A percentile compares a stretch with the other conserved stretches of the same genome.
Conservation (phyloP, 2,888 invertebrate species). For the Lasioglossum oenotherae region DNA sequence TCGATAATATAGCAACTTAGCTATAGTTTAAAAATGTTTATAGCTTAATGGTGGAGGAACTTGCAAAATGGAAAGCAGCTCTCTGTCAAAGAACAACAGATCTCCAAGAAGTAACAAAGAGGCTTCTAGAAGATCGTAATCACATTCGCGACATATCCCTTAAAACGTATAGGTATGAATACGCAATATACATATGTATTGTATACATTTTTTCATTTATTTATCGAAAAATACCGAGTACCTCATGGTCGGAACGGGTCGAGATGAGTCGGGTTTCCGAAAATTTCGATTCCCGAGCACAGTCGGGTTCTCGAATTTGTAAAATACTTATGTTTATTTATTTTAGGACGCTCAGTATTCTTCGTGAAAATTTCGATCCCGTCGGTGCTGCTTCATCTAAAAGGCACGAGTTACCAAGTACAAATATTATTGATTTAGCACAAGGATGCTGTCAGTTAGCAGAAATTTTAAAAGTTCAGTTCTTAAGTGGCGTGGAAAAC, state of each 20-base stretch:
- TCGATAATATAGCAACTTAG: neutral
- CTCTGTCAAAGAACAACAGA: slow-evolving; percentile 90
- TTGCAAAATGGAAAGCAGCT: slow-evolving; percentile 94
- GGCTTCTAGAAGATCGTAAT: slow-evolving; percentile 89
- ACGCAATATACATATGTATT: neutral
- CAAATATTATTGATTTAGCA: slow-evolving; percentile 88
- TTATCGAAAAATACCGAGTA: neutral
- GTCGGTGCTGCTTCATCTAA: slow-evolving; percentile 84
- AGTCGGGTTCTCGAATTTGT: neutral
- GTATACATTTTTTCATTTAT: neutral
- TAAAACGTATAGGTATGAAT: slow-evolving; percentile 87
- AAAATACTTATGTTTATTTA: neutral
- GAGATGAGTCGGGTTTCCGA: neutral
- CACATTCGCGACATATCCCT: slow-evolving; percentile 88
- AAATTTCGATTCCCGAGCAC: neutral
- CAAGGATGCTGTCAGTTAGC: slow-evolving; percentile 87
- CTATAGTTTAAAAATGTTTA: neutral
- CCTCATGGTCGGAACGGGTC: too few relatives aligned
- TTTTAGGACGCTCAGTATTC: slow-evolving; percentile 83
- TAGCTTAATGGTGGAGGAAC: slow-evolving; percentile 96
- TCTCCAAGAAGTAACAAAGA: slow-evolving; percentile 89
- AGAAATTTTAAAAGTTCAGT: slow-evolving; percentile 86
- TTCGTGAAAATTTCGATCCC: slow-evolving; percentile 86
- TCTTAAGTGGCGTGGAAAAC: slow-evolving; percentile 82
- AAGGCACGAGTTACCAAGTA: slow-evolving; percentile 84